Percentiles rank a stretch among this genome's conserved stretches.
These are phyloP conservation scores for Vanacampus margaritifer DNA, from an alignment of 2,113 vertebrate genomes.

Conservation along the genomic window DNA sequence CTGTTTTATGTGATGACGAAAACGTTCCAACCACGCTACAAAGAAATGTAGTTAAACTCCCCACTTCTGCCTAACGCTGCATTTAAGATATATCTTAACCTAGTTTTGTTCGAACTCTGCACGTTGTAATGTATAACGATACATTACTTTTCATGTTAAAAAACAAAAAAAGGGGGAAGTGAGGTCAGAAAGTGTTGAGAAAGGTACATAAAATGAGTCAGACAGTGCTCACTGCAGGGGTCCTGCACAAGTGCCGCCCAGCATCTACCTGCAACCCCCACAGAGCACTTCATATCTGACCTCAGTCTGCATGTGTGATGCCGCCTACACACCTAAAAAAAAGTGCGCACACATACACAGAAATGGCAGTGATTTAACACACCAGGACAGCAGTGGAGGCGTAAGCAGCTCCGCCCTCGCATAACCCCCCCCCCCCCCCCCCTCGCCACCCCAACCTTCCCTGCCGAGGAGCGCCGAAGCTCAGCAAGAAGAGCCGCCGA, in stretches of 20 bases:
- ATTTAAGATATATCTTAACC: not conserved
- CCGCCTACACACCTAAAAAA: slow-evolving; percentile 50
- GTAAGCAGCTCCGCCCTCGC: slow-evolving; percentile 52
- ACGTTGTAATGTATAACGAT: not conserved
- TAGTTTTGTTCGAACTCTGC: slow-evolving; percentile 11
- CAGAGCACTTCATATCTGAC: slow-evolving; percentile 54
- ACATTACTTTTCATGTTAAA: not conserved
- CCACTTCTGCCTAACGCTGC: not conserved
- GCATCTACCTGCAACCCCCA: slow-evolving; percentile 68
- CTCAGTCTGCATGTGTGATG: slow-evolving; percentile 41
- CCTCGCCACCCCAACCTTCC: slow-evolving; percentile 21
- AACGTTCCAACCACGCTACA: no score
- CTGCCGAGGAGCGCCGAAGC: slow-evolving; percentile 48
- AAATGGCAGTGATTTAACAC: slow-evolving; percentile 63
- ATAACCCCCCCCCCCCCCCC: slow-evolving; percentile 24
- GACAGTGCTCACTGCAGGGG: slow-evolving; percentile 67
- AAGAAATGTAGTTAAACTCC: not conserved
- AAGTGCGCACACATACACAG: slow-evolving; percentile 8
- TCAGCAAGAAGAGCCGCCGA: slow-evolving; percentile 60
- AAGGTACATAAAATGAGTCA: slow-evolving; percentile 65
- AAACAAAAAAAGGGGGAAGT: slow-evolving; percentile 16
- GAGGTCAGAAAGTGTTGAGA: slow-evolving; percentile 49
- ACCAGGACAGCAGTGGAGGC: slow-evolving; percentile 68
- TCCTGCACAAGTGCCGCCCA: slow-evolving; percentile 58
- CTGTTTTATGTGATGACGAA: no score